Conservation (phyloP, 2,888 invertebrate species). For the Blera fallax region DNA sequence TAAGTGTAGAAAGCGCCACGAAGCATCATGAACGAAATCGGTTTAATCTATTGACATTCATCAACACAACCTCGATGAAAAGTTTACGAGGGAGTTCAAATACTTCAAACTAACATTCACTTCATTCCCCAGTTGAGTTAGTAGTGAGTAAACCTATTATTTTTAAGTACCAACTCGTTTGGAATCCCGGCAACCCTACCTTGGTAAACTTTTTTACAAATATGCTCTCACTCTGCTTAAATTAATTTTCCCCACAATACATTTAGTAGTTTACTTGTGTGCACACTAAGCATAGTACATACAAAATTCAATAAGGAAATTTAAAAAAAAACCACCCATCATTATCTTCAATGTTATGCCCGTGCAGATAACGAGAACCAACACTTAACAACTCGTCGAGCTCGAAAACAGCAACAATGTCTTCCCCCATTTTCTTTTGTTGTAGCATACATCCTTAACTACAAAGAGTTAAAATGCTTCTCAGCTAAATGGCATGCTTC, state of each 20-base stretch:
- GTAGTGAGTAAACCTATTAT: conserved; percentile 16
- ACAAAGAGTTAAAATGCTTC: neutral
- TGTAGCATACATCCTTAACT: neutral
- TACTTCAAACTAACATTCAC: neutral
- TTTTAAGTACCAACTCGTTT: conserved; percentile 28
- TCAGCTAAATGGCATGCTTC: conserved; percentile 24
- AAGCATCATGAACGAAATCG: too few relatives aligned
- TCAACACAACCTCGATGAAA: too few relatives aligned
- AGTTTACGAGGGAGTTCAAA: neutral
- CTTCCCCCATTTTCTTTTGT: conserved; percentile 15
- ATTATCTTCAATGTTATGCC: conserved; percentile 21
- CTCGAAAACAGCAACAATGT: conserved; percentile 25
- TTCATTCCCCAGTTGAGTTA: neutral
- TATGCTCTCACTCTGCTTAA: neutral
- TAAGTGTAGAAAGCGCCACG: too few relatives aligned
- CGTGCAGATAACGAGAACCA: conserved; percentile 17
- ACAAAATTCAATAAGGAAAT: conserved; percentile 50
- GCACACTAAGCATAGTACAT: conserved; percentile 2
- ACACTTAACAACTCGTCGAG: neutral
- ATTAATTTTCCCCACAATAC: neutral
- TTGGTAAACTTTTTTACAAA: neutral
- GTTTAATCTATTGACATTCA: too few relatives aligned
- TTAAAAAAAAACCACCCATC: conserved; percentile 11
- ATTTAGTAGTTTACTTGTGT: conserved; percentile 29
- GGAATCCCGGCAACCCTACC: neutral